Evolutionary conservation across 37 sponge, comb jelly and placozoan species (phyloP).

Genomic region (Crambe crambe): DNA sequence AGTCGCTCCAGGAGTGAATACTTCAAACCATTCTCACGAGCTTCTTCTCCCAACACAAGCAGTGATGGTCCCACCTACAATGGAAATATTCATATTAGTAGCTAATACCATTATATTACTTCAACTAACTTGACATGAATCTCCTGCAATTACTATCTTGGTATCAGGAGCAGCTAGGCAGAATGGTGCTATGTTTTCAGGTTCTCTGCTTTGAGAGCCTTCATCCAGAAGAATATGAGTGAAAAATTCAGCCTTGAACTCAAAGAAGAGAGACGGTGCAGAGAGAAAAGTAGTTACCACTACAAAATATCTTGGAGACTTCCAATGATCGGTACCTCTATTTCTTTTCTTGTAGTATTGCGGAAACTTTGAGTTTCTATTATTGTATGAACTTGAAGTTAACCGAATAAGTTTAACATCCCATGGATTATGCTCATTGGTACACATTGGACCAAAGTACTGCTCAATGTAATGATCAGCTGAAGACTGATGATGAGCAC

Average conservation of each 20-base stretch:
- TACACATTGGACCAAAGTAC: slow-evolving; percentile 51
- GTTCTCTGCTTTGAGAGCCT: slow-evolving; percentile 73
- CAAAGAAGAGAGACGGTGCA: background rate
- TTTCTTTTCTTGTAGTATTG: background rate
- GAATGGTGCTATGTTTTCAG: slow-evolving; percentile 66
- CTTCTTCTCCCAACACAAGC: slow-evolving; percentile 69
- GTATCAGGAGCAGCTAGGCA: slow-evolving; percentile 49
- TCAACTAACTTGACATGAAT: slow-evolving; percentile 58
- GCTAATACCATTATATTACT: background rate
- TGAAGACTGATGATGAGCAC: slow-evolving; percentile 71
- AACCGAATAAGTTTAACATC: slow-evolving; percentile 9
- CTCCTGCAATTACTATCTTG: slow-evolving; percentile 81
- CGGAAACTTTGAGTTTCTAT: background rate
- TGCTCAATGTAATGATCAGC: slow-evolving; percentile 46
- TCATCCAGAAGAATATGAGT: slow-evolving; percentile 85
- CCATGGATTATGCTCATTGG: background rate
- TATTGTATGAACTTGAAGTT: background rate
- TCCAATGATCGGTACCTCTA: background rate
- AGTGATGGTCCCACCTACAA: slow-evolving; percentile 74
- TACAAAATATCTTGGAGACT: slow-evolving; percentile 1
- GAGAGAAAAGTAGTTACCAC: slow-evolving; percentile 61
- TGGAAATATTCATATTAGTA: too few species aligned
- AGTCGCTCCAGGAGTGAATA: slow-evolving; percentile 65
- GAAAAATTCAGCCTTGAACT: slow-evolving; percentile 33
- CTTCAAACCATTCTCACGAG: slow-evolving; percentile 52